Evolutionary conservation across 2,113 vertebrate genomes (phyloP).

Genomic region (Trogon melanurus): DNA sequence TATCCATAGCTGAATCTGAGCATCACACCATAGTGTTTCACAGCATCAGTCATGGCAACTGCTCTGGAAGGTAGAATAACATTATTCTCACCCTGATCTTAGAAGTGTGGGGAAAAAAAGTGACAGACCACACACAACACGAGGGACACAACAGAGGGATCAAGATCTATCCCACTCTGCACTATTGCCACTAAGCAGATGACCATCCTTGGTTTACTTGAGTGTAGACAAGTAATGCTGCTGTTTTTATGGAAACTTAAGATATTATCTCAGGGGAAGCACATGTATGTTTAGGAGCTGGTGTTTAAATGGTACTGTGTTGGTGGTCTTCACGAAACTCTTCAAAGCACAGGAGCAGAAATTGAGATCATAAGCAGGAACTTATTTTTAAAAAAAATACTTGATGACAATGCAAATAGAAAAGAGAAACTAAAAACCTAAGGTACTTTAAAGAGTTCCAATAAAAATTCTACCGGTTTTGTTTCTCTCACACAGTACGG

Average conservation of each 20-base stretch:
- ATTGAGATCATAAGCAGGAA: not conserved
- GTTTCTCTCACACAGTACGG: not conserved
- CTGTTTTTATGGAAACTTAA: not conserved
- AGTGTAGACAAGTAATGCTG: not conserved
- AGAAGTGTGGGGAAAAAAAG: not conserved
- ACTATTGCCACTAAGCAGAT: not conserved
- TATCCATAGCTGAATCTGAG: not conserved
- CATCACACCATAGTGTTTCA: not conserved
- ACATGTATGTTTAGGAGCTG: not conserved
- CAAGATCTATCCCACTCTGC: not conserved
- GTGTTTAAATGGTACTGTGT: not conserved
- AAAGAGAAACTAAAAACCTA: not conserved
- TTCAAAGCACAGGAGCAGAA: not conserved
- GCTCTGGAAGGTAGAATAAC: not conserved
- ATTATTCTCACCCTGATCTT: not conserved
- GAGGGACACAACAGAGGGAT: not conserved
- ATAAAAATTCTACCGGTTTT: not conserved
- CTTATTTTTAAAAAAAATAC: not conserved
- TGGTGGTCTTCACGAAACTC: not conserved
- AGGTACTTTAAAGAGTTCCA: not conserved
- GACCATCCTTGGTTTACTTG: not conserved
- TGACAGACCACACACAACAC: not conserved
- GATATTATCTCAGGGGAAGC: not conserved
- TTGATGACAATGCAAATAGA: not conserved
- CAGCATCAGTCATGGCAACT: not conserved